Evolutionary conservation across 2,797 vertebrate species (phyloP).

Genomic region (Arctocebus calabarensis): DNA sequence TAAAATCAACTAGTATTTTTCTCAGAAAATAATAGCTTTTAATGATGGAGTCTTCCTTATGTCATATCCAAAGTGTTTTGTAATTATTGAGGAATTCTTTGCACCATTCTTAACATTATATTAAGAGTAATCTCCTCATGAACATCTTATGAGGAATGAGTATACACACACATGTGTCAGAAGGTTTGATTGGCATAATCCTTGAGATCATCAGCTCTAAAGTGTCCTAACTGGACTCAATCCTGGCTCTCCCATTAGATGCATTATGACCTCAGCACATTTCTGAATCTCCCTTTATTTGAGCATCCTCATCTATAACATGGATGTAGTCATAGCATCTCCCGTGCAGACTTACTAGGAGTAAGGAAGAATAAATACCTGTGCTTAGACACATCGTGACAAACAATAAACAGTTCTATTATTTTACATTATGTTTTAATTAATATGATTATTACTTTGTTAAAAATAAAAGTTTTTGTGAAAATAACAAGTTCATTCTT

Average conservation of each 20-base stretch:
- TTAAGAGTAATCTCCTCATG: not conserved
- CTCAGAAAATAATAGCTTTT: not conserved
- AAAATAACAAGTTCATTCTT: not conserved
- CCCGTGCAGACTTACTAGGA: not conserved
- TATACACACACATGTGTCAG: rapidly evolving
- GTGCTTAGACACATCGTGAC: not conserved
- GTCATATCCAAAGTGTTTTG: not conserved
- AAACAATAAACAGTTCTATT: not conserved
- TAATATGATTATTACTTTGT: not conserved
- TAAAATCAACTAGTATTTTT: not conserved
- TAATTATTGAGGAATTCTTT: not conserved
- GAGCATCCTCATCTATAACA: not conserved
- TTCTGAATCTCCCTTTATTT: not conserved
- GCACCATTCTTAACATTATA: not conserved
- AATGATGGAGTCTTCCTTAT: not conserved
- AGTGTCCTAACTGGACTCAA: rapidly evolving
- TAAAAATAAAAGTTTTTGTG: not conserved
- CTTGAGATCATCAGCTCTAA: not conserved
- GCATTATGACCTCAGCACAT: not conserved
- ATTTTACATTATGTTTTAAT: not conserved
- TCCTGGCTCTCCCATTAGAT: not conserved
- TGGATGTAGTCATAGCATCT: not conserved
- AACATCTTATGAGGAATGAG: rapidly evolving
- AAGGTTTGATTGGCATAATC: not conserved
- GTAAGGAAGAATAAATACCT: not conserved